Evolutionary conservation across 2,888 invertebrate genomes (phyloP), one percentile per base, ranked within the genome.

Genomic region (Ectemnius cavifrons): DNA sequence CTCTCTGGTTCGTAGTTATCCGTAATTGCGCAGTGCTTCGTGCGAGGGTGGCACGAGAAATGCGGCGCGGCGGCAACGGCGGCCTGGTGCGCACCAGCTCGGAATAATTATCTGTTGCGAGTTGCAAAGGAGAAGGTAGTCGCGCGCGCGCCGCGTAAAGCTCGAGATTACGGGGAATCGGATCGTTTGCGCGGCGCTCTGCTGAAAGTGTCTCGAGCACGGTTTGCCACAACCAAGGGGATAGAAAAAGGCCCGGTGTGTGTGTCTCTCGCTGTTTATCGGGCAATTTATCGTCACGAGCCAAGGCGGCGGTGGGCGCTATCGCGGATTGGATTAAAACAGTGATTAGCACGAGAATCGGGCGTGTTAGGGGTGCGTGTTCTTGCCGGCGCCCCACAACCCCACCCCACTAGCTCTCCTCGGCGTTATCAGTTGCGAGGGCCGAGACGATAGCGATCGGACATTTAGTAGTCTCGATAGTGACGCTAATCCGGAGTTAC

Each of bases 391-490:
- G 5, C 37, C 37, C 37, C 37, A 4, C 37, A 6, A 11, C 37
- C 37, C 52, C 52, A 16, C n/a, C 52, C 52, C 52, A 16, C n/a
- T 16, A 0, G n/a, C 58, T 14, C 58, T 63, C 60, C 78, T 67
- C 70, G 37, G 37, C 61, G 74, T 83, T 83, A 83, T 83, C 83
- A 67, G 80, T 68, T 64, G 46, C 68, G 66, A 75, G 37, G 37
- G 8, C 37, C 78, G 70, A 69, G 78, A 70, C 79, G 86, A 89
- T 89, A 88, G 84, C 83, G 82, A 87, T 89, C 86, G 84, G 85
- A 88, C 86, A 88, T 88, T 88, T 87, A 86, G 88, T 87, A 86
- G 75, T 82, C 85, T 84, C 87, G 87, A 89, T 87, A 86, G 87
- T 85, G 84, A 84, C 85, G 85, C 86, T 87, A 89, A 89, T 88